These are phyloP conservation scores for Hemicrepidius hirtus DNA, from an alignment of 2,888 invertebrate genomes.

Conservation along the genomic window DNA sequence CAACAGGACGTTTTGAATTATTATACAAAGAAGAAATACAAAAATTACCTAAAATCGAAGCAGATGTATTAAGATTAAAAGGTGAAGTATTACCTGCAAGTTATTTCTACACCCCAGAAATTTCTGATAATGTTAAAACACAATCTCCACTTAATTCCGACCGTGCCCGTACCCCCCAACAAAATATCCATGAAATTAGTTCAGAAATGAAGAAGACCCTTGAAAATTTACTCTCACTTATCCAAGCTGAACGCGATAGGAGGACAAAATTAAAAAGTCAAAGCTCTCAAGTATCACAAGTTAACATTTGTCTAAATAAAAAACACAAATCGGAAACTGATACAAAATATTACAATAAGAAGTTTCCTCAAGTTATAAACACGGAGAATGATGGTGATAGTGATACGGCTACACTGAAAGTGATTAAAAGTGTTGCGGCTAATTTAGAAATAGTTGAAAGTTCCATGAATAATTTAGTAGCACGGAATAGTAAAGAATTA, in stretches of 20 bases:
- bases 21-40: conserved; percentile 62
- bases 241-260: conserved; percentile 57
- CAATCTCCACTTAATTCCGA: not conserved
- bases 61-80: conserved; percentile 42
- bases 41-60: conserved; percentile 33
- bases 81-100: conserved; percentile 52
- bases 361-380: not conserved
- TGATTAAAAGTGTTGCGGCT: too few species aligned
- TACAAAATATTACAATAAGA: not conserved
- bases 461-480: too few species aligned
- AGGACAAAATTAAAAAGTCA: conserved; percentile 9
- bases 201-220: conserved; percentile 61
- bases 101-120: conserved; percentile 57
- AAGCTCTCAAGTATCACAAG: not conserved
- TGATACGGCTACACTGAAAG: too few species aligned
- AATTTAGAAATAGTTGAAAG: too few species aligned
- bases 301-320: not conserved
- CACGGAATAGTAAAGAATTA: too few species aligned
- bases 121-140: not conserved
- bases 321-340: not conserved
- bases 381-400: not conserved
- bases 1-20: conserved; percentile 77
- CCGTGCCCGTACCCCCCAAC: not conserved
- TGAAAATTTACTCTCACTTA: conserved; percentile 56
- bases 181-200: conserved; percentile 57